These are phyloP conservation scores for Phengaris arion DNA, from an alignment of 2,888 invertebrate species.

Conservation along the genomic window DNA sequence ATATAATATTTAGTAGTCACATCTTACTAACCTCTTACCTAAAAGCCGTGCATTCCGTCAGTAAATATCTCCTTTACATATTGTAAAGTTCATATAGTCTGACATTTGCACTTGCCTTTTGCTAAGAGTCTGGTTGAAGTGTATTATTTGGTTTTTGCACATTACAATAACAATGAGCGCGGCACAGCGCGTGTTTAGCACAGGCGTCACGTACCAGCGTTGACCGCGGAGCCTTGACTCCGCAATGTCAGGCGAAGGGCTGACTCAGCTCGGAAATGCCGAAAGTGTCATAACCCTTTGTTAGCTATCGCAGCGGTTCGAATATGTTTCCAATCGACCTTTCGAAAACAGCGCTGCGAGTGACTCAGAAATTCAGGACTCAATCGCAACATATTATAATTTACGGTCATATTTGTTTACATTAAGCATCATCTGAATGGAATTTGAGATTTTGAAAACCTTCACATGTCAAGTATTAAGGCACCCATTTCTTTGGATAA, in stretches of 20 bases:
- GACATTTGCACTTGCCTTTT: neutral
- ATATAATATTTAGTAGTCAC: neutral
- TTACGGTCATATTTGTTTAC: neutral
- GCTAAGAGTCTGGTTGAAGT: conserved; percentile 27
- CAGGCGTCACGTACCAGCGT: conserved; percentile 46
- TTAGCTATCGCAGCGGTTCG: neutral
- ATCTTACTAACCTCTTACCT: neutral
- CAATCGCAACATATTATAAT: neutral
- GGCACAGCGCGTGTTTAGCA: conserved; percentile 41
- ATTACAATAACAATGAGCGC: conserved; percentile 40
- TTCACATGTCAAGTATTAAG: neutral
- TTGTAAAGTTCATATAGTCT: neutral
- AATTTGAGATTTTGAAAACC: neutral
- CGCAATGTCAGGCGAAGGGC: conserved; percentile 51
- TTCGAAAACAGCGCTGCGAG: neutral
- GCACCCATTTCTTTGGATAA: neutral
- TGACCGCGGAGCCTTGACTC: conserved; percentile 49
- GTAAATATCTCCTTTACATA: too few species aligned
- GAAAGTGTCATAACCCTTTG: conserved; percentile 26
- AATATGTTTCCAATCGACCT: conserved; percentile 6
- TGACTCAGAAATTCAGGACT: neutral
- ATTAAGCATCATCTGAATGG: neutral
- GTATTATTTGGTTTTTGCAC: conserved; percentile 33
- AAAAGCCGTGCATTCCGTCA: too few species aligned
- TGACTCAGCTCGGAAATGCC: conserved; percentile 33